A percentile compares a stretch with the other conserved stretches of the same genome.
These are phyloP conservation scores for Manis javanica DNA, from an alignment of 2,797 vertebrate genomes.

Conservation along the genomic window DNA sequence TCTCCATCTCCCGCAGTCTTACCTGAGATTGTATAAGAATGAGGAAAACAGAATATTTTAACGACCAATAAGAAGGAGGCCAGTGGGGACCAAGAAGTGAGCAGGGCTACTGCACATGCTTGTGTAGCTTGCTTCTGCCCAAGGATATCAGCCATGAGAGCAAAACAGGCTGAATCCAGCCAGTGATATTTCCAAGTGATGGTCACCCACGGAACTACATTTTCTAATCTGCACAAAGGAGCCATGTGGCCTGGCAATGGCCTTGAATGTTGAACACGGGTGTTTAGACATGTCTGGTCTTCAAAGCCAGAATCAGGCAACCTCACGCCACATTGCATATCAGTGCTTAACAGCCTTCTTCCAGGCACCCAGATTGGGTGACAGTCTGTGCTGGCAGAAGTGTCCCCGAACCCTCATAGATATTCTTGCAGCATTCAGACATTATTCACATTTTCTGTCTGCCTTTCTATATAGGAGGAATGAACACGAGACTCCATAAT, in stretches of 20 bases:
- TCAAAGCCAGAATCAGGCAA: not conserved
- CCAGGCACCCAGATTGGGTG: not conserved
- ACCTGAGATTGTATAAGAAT: not conserved
- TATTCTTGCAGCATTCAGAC: not conserved
- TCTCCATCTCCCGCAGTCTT: not conserved
- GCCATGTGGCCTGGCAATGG: too few species aligned
- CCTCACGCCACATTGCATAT: fast-evolving
- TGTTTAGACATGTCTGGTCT: not conserved
- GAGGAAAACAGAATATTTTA: not conserved
- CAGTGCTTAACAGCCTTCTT: not conserved
- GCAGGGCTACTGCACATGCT: not conserved
- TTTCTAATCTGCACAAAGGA: not conserved
- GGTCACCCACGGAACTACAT: not conserved
- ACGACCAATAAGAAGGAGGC: not conserved
- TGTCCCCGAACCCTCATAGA: not conserved
- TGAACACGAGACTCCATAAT: not conserved
- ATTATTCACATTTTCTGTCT: not conserved
- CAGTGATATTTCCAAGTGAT: not conserved
- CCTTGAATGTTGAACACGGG: not conserved
- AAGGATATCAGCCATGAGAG: not conserved
- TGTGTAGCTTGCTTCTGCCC: not conserved
- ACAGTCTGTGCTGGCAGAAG: not conserved
- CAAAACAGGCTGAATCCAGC: too few species aligned
- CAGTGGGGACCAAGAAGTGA: not conserved
- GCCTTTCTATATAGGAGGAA: not conserved